Conservation (phyloP, 2,797 vertebrate genomes). For the Scyliorhinus canicula region DNA sequence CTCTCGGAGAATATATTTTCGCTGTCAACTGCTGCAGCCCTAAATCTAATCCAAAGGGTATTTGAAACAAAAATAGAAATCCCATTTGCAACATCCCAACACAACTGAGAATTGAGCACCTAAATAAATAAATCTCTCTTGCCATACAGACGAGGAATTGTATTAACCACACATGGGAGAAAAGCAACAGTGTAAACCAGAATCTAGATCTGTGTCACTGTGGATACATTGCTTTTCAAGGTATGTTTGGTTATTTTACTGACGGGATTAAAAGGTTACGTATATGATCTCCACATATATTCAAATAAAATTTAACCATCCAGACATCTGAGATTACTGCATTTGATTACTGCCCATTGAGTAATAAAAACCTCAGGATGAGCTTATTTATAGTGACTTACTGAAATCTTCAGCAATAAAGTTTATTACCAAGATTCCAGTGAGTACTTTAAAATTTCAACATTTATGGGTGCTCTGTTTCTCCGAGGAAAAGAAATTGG, state of each 20-base stretch:
- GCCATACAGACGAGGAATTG: not conserved
- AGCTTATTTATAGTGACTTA: not conserved
- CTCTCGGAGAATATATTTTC: not conserved
- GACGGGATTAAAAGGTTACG: not conserved
- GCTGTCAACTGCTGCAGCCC: not conserved
- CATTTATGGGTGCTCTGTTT: not conserved
- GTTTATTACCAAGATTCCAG: not conserved
- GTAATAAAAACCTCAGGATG: not conserved
- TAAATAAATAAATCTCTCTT: not conserved
- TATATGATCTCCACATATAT: not conserved
- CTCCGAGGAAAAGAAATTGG: too few relatives aligned
- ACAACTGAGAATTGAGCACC: not conserved
- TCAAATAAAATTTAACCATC: not conserved
- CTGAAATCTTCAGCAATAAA: not conserved
- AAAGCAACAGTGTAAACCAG: not conserved
- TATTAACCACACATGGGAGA: not conserved
- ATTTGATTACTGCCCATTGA: not conserved
- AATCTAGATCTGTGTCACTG: not conserved
- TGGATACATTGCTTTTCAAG: not conserved
- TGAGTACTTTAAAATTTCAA: not conserved
- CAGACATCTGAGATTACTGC: not conserved
- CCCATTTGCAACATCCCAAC: not conserved
- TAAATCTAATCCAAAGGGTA: not conserved
- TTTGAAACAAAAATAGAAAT: constrained; percentile 7
- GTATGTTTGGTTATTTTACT: not conserved